Percentiles rank a stretch among this genome's conserved stretches.
Evolutionary conservation across 2,113 vertebrate genomes (phyloP).

Genomic region (Orthonyx spaldingii): DNA sequence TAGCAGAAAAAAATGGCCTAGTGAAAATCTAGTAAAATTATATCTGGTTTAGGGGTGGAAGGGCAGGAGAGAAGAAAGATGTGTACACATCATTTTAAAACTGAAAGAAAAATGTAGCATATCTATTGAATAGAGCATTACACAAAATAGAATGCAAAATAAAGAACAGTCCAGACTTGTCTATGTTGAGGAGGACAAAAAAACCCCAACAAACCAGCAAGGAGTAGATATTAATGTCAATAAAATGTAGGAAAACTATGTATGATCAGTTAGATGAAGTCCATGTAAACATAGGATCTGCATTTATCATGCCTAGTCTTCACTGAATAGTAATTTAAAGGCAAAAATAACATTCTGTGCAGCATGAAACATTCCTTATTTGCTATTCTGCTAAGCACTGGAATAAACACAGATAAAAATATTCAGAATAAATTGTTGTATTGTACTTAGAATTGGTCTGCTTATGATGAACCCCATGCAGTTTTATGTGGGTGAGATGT

Average conservation of each 20-base stretch:
- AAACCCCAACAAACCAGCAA: neutral
- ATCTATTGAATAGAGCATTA: neutral
- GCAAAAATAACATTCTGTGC: neutral
- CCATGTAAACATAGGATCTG: neutral
- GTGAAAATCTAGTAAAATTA: neutral
- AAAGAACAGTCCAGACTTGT: neutral
- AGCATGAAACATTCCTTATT: neutral
- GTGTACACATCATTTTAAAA: neutral
- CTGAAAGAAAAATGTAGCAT: neutral
- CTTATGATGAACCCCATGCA: neutral
- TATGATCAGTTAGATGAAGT: neutral
- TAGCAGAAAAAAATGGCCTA: neutral
- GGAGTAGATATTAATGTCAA: neutral
- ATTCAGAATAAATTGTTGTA: neutral
- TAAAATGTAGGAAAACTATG: neutral
- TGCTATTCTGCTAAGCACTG: neutral
- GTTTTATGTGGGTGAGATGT: neutral
- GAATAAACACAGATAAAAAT: neutral
- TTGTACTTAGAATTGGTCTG: neutral
- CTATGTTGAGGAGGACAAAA: neutral
- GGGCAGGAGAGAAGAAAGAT: neutral
- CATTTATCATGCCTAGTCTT: neutral
- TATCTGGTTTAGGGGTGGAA: neutral
- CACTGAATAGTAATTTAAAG: neutral
- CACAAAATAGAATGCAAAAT: neutral